Percentiles rank a stretch among this genome's conserved stretches.
These are phyloP conservation scores for Syrphus vitripennis DNA, from an alignment of 2,888 invertebrate genomes.

Conservation along the genomic window DNA sequence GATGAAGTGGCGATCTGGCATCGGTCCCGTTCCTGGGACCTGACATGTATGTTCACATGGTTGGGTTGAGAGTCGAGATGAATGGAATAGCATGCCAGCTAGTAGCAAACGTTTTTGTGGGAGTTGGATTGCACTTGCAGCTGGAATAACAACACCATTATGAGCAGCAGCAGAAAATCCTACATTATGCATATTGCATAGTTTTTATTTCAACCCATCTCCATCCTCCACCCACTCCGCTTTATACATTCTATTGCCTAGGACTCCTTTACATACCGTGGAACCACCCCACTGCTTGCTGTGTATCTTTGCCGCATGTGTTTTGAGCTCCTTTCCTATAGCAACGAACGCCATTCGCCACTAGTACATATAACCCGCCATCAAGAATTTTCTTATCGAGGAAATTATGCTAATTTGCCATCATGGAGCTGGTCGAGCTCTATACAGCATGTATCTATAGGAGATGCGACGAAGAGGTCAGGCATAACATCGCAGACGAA, in stretches of 20 bases:
- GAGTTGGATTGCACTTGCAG: constrained; percentile 62
- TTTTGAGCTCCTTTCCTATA: constrained; percentile 57
- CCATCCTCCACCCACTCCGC: neutral
- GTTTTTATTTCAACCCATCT: constrained; percentile 19
- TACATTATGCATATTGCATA: constrained; percentile 62
- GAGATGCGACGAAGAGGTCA: constrained; percentile 43
- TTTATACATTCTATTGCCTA: constrained; percentile 18
- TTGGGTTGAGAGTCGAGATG: constrained; percentile 27
- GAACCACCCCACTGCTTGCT: constrained; percentile 28
- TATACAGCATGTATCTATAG: constrained; percentile 32
- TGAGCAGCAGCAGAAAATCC: constrained; percentile 64
- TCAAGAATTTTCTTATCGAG: constrained; percentile 67
- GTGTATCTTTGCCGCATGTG: constrained; percentile 56
- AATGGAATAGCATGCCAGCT: constrained; percentile 23
- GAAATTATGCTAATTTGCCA: constrained; percentile 71
- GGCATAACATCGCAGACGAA: constrained; percentile 56
- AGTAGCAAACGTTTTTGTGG: constrained; percentile 44
- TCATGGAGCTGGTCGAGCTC: constrained; percentile 51
- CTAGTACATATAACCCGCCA: constrained; percentile 50
- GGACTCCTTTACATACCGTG: neutral
- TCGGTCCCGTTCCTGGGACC: constrained; percentile 39
- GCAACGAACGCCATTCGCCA: constrained; percentile 24
- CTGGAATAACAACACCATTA: constrained; percentile 64
- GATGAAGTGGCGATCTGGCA: constrained; percentile 69
- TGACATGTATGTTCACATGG: constrained; percentile 59